Percentiles rank a stretch among this genome's conserved stretches.
Evolutionary conservation across 2,888 invertebrate genomes (phyloP).

Genomic region (Leptarthrus brevirostris): DNA sequence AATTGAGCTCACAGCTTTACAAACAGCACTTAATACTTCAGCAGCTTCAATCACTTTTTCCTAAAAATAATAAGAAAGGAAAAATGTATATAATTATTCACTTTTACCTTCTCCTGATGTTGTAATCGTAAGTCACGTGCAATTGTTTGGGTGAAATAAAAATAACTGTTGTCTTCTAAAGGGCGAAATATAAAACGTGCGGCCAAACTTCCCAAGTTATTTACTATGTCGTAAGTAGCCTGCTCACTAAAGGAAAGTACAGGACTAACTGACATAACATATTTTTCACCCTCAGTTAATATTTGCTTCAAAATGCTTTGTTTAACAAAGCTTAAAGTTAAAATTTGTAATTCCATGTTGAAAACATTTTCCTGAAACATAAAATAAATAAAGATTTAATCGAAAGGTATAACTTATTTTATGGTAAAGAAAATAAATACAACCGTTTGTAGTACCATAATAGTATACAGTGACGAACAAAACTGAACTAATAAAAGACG

Average conservation of each 20-base stretch:
- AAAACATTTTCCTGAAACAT: slow-evolving; percentile 68
- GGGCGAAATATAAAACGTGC: slow-evolving; percentile 96
- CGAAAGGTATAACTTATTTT: no score
- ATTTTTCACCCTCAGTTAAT: slow-evolving; percentile 97
- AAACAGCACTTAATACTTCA: slow-evolving; percentile 81
- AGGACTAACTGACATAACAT: slow-evolving; percentile 97
- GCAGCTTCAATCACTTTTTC: slow-evolving; percentile 80
- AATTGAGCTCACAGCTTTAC: slow-evolving; percentile 87
- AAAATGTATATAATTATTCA: slow-evolving; percentile 15
- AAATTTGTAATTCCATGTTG: slow-evolving; percentile 76
- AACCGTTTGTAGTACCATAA: no score
- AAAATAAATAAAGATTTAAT: no score
- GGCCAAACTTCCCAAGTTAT: slow-evolving; percentile 95
- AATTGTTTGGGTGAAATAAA: slow-evolving; percentile 95
- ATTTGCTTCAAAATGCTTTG: slow-evolving; percentile 96
- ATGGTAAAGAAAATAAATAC: no score
- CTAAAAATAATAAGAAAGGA: slow-evolving; percentile 61
- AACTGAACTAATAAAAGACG: no score
- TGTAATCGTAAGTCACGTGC: slow-evolving; percentile 79
- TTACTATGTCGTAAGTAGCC: slow-evolving; percentile 97
- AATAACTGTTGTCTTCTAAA: slow-evolving; percentile 96
- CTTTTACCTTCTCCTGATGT: slow-evolving; percentile 61
- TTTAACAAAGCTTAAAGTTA: slow-evolving; percentile 91
- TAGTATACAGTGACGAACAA: no score
- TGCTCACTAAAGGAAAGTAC: slow-evolving; percentile 93